Evolutionary conservation across 2,888 invertebrate species (phyloP).

Genomic region (Platycheirus albimanus): DNA sequence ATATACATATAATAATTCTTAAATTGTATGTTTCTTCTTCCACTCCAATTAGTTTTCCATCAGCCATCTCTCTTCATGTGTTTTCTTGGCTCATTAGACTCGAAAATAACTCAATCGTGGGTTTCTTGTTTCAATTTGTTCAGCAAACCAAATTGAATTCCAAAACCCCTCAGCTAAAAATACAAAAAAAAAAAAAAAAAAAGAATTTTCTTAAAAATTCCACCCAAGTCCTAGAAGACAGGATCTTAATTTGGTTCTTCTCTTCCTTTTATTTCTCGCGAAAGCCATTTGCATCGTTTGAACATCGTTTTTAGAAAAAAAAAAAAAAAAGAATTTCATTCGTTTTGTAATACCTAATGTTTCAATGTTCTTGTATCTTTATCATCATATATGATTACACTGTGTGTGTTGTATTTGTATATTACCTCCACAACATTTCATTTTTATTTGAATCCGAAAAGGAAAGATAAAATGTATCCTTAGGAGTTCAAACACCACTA

Average conservation of each 20-base stretch:
- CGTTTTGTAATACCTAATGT: conserved; percentile 44
- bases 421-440: conserved; percentile 10
- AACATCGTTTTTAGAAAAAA: conserved; percentile 38
- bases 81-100: conserved; percentile 56
- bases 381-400: conserved; percentile 43
- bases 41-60: conserved; percentile 3
- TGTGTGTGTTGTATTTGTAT: too few relatives aligned
- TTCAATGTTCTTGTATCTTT: conserved; percentile 52
- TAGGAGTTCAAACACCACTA: conserved; percentile 16
- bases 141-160: conserved; percentile 49
- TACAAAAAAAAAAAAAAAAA: neutral
- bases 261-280: too few relatives aligned
- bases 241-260: conserved; percentile 12
- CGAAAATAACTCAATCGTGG: conserved; percentile 57
- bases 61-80: neutral
- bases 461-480: conserved; percentile 18
- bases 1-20: too few relatives aligned
- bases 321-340: too few relatives aligned
- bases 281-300: conserved; percentile 31
- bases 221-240: conserved; percentile 13
- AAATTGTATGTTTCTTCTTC: neutral
- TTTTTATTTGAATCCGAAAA: conserved; percentile 35
- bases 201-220: conserved; percentile 16
- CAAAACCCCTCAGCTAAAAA: conserved; percentile 20
- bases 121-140: conserved; percentile 36